Conservation (phyloP, 2,113 vertebrate genomes). For the Phyllostomus hastatus region DNA sequence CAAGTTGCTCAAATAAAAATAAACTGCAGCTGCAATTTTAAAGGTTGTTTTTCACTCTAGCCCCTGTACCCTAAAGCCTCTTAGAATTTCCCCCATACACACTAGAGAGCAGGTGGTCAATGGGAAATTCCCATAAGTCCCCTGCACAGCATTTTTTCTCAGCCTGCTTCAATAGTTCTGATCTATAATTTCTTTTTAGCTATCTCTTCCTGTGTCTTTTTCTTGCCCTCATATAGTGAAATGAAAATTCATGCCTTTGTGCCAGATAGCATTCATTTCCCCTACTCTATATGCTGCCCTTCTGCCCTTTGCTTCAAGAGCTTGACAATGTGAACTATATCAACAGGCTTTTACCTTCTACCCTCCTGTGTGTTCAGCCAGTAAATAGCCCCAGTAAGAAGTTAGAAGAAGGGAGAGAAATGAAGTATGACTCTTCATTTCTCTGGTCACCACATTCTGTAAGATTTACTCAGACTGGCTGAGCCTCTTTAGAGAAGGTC, state of each 20-base stretch:
- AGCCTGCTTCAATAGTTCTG: background rate
- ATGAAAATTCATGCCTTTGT: background rate
- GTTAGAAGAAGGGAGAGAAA: background rate
- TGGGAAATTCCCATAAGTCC: constrained; percentile 79
- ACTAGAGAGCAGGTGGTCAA: constrained; percentile 77
- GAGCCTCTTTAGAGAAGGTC: background rate
- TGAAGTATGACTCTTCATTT: background rate
- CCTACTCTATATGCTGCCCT: background rate
- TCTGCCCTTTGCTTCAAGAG: background rate
- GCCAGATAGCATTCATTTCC: background rate
- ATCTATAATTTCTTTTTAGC: constrained; percentile 23
- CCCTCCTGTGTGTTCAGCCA: background rate
- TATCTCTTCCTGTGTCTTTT: constrained; percentile 28
- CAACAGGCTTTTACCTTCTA: background rate
- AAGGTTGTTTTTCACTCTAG: constrained; percentile 74
- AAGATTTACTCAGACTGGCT: background rate
- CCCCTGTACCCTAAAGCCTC: constrained; percentile 62
- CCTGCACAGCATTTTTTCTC: background rate
- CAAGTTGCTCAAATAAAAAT: constrained; percentile 77
- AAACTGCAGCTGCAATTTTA: constrained; percentile 80
- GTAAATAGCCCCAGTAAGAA: background rate
- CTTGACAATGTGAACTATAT: background rate
- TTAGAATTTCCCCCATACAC: constrained; percentile 76
- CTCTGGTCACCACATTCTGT: background rate
- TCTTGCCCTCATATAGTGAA: background rate